These are phyloP conservation scores for Eustalomyia histrio DNA, from an alignment of 2,888 invertebrate species.

Conservation along the genomic window DNA sequence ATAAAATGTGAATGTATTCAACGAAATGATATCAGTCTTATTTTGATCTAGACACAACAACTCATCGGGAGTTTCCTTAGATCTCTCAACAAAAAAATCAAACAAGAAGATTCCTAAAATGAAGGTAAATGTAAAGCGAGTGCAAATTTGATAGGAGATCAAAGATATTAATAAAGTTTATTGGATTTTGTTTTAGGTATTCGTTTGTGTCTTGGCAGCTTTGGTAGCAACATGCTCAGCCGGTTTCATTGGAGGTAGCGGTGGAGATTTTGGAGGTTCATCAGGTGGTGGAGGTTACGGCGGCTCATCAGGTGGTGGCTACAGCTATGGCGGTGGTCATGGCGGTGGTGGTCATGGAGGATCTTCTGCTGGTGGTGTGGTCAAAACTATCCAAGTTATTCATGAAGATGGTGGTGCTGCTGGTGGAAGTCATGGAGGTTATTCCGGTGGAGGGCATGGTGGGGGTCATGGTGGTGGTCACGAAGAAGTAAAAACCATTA, in stretches of 20 bases:
- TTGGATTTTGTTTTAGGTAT: slow-evolving; percentile 50
- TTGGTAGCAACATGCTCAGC: slow-evolving; percentile 62
- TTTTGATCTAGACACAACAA: slow-evolving; percentile 40
- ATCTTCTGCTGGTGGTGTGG: slow-evolving; percentile 47
- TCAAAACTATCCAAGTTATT: slow-evolving; percentile 68
- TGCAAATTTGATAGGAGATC: not conserved
- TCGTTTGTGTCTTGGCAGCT: slow-evolving; percentile 61
- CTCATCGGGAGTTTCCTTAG: slow-evolving; percentile 29
- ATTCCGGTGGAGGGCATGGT: slow-evolving; percentile 16
- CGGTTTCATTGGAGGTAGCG: slow-evolving; percentile 52
- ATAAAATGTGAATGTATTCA: slow-evolving; percentile 51
- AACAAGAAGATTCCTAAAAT: slow-evolving; percentile 56
- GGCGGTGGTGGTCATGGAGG: slow-evolving; percentile 2
- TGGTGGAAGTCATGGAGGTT: slow-evolving; percentile 46
- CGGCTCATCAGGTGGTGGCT: slow-evolving; percentile 38
- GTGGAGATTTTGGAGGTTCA: slow-evolving; percentile 6
- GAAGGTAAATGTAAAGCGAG: slow-evolving; percentile 53
- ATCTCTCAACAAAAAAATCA: slow-evolving; percentile 17
- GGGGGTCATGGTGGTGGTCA: slow-evolving; percentile 15
- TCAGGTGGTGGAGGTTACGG: slow-evolving; percentile 15
- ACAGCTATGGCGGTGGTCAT: slow-evolving; percentile 26
- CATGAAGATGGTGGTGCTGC: slow-evolving; percentile 54
- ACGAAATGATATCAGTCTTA: slow-evolving; percentile 53
- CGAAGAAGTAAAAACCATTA: slow-evolving; percentile 32
- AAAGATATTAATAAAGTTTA: not conserved